Evolutionary conservation across 2,888 invertebrate species (phyloP).

Genomic region (Anaspis maculata): DNA sequence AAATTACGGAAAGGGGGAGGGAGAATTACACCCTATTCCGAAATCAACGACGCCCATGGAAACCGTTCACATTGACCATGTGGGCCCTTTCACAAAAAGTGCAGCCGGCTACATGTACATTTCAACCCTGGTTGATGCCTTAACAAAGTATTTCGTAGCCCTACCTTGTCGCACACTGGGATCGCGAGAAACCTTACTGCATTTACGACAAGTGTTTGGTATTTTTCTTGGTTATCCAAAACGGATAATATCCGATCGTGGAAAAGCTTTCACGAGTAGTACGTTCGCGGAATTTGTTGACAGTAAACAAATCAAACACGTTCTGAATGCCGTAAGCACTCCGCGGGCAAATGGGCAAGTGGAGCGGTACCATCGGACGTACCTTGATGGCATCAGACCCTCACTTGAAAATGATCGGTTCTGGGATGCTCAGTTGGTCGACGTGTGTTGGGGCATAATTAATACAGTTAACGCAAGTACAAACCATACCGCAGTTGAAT

Average conservation of each 20-base stretch:
- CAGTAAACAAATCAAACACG: conserved; percentile 12
- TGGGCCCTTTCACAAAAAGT: conserved; percentile 16
- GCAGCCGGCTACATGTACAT: conserved; percentile 12
- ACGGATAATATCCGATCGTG: conserved; percentile 17
- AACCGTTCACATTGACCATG: conserved; percentile 14
- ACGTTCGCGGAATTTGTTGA: conserved; percentile 12
- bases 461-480: conserved; percentile 22
- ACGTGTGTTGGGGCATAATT: conserved; percentile 26
- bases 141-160: conserved; percentile 12
- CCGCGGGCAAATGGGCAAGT: conserved; percentile 25
- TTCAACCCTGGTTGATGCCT: conserved; percentile 15
- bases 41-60: conserved; percentile 4
- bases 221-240: conserved; percentile 14
- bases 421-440: conserved; percentile 26
- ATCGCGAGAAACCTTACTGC: conserved; percentile 2
- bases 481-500: not conserved
- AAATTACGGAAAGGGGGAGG: conserved; percentile 9
- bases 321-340: conserved; percentile 13
- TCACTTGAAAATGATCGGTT: conserved; percentile 19
- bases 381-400: conserved; percentile 22
- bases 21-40: conserved; percentile 5
- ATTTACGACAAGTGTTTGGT: conserved; percentile 4
- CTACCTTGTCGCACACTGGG: conserved; percentile 6
- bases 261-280: conserved; percentile 15
- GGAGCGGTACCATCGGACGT: conserved; percentile 24